Percentiles rank a stretch among this genome's conserved stretches.
phyloP scores from a whole-genome alignment of 35 echinoderm and acorn worm genomes.

The Lytechinus variegatus region DNA sequence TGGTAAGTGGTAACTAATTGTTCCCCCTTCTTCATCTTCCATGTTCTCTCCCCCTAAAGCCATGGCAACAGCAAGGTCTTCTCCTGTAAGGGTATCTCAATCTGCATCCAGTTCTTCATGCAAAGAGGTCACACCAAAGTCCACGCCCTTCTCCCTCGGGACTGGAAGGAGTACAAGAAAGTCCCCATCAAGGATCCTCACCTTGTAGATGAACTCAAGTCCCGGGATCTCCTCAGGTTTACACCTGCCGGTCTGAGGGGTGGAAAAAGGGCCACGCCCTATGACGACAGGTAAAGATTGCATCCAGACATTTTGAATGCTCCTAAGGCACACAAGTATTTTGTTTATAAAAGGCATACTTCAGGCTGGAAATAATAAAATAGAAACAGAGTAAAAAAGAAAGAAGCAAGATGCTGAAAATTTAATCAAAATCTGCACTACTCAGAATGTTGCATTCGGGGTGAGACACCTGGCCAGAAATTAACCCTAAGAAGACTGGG shows the following conservation, averaged over 20 bases:
- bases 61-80: slow-evolving; percentile 59
- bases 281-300: slow-evolving; percentile 62
- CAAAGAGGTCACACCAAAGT: slow-evolving; percentile 59
- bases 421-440: no score
- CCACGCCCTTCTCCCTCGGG: slow-evolving; percentile 56
- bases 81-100: slow-evolving; percentile 66
- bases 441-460: no score
- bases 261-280: slow-evolving; percentile 51
- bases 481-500: no score
- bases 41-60: not conserved
- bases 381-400: no score
- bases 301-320: no score
- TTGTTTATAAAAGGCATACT: no score
- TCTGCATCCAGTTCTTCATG: slow-evolving; percentile 71
- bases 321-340: no score
- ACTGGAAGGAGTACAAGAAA: slow-evolving; percentile 42
- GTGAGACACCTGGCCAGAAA: no score
- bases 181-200: slow-evolving; percentile 55
- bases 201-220: slow-evolving; percentile 63
- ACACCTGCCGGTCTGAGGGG: slow-evolving; percentile 53
- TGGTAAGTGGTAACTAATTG: not conserved
- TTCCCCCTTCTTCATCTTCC: not conserved
- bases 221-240: slow-evolving; percentile 51
- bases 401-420: no score
- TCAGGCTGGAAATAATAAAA: no score